phyloP scores from a whole-genome alignment of 2,888 invertebrate species.

The Anticlea derivata region DNA sequence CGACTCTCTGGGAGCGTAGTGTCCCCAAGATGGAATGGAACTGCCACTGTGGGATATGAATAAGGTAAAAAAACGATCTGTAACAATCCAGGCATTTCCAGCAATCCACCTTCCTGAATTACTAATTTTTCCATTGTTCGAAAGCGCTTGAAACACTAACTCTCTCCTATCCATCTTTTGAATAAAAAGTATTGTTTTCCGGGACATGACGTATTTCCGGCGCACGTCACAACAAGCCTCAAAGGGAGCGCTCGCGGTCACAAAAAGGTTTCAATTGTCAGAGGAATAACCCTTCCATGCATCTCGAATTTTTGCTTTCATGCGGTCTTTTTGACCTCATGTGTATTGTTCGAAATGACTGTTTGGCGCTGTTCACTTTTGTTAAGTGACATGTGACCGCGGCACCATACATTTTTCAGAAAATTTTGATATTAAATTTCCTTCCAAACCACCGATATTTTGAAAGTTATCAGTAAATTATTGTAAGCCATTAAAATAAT shows the following conservation, averaged over 20 bases:
- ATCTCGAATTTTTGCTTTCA: conserved; percentile 9
- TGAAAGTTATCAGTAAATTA: no score
- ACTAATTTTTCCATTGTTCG: neutral
- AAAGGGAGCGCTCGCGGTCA: conserved; percentile 27
- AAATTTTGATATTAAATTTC: no score
- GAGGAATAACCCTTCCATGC: conserved; percentile 20
- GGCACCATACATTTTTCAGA: no score
- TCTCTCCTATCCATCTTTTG: conserved; percentile 4
- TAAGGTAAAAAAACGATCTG: no score
- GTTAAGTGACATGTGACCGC: neutral
- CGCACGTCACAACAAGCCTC: conserved; percentile 16
- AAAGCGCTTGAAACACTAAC: conserved; percentile 14
- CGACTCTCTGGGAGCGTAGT: no score
- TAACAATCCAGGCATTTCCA: neutral
- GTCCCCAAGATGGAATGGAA: no score
- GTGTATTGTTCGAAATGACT: conserved; percentile 13
- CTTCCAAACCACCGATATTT: no score
- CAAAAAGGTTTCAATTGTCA: conserved; percentile 28
- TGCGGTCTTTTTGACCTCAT: conserved; percentile 20
- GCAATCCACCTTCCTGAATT: neutral
- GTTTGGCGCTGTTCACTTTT: neutral
- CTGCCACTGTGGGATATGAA: no score
- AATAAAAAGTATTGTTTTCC: conserved; percentile 17
- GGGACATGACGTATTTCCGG: conserved; percentile 14
- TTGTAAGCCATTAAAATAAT: no score